These are phyloP conservation scores for Ptilodon capucinus DNA, from an alignment of 2,888 invertebrate species.

Conservation along the genomic window DNA sequence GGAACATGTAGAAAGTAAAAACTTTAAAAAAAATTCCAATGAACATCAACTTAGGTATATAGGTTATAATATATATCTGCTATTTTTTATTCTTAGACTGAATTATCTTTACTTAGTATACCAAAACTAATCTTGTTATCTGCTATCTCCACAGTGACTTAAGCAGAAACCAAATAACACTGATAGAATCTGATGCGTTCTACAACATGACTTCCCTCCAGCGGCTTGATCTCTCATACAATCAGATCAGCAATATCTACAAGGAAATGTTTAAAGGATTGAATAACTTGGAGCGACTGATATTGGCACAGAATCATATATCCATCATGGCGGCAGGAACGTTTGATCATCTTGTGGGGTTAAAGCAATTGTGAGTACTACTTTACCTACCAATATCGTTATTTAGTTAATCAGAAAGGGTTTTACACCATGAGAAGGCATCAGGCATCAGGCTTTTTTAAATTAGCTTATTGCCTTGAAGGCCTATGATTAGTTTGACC, in stretches of 20 bases:
- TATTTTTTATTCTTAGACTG: no score
- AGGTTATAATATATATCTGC: no score
- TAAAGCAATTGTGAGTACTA: slow-evolving; percentile 88
- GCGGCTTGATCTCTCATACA: slow-evolving; percentile 86
- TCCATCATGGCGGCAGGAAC: slow-evolving; percentile 86
- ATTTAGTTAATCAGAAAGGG: no score
- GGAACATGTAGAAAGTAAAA: no score
- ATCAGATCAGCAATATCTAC: slow-evolving; percentile 86
- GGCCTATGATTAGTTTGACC: no score
- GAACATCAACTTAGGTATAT: no score
- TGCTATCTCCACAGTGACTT: slow-evolving; percentile 85
- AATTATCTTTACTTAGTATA: no score
- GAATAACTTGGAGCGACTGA: slow-evolving; percentile 85
- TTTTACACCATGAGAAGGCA: no score
- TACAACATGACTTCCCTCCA: slow-evolving; percentile 87
- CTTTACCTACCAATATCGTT: not conserved
- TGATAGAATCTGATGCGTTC: slow-evolving; percentile 89
- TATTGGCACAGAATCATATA: slow-evolving; percentile 88
- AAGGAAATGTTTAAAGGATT: slow-evolving; percentile 87
- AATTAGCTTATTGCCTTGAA: no score
- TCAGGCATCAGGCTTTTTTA: no score
- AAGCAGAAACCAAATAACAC: slow-evolving; percentile 89
- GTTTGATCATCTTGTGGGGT: slow-evolving; percentile 85
- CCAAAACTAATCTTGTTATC: no score
- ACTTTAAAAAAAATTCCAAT: no score